phyloP scores from a whole-genome alignment of 1,140 invertebrate species.

The Drosophila hydei region DNA sequence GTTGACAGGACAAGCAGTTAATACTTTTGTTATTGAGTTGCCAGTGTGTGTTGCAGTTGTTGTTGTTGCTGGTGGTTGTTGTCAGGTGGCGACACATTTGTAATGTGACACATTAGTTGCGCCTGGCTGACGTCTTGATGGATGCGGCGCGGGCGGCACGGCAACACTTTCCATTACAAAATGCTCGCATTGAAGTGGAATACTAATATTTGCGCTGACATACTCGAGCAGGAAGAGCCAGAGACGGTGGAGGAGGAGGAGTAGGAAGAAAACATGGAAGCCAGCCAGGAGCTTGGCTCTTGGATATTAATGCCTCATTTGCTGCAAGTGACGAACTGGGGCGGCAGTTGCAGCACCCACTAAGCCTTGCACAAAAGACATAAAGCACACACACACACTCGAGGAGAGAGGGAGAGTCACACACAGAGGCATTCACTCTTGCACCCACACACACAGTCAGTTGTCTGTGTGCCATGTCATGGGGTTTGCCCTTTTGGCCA shows the following conservation, averaged over 20 bases:
- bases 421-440: constrained; percentile 10
- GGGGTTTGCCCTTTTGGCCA: constrained; percentile 40
- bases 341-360: constrained; percentile 42
- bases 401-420: constrained; percentile 6
- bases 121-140: constrained; percentile 66
- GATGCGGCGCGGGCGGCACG: constrained; percentile 50
- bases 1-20: constrained; percentile 41
- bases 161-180: constrained; percentile 79
- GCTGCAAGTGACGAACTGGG: constrained; percentile 47
- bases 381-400: constrained; percentile 7
- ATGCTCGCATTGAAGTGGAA: constrained; percentile 79
- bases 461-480: constrained; percentile 10
- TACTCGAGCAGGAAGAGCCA: constrained; percentile 50
- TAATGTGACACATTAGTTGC: constrained; percentile 78
- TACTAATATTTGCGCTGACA: constrained; percentile 79
- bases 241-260: not conserved
- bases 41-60: constrained; percentile 18
- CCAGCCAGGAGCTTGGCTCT: constrained; percentile 39
- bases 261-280: constrained; percentile 55
- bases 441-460: constrained; percentile 3
- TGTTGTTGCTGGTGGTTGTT: not conserved
- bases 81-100: constrained; percentile 51
- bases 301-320: constrained; percentile 82
- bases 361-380: constrained; percentile 63
- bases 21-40: constrained; percentile 73